Evolutionary conservation across 2,888 invertebrate genomes (phyloP), one percentile per base, ranked within the genome.

Genomic region (Drosophila greeni): DNA sequence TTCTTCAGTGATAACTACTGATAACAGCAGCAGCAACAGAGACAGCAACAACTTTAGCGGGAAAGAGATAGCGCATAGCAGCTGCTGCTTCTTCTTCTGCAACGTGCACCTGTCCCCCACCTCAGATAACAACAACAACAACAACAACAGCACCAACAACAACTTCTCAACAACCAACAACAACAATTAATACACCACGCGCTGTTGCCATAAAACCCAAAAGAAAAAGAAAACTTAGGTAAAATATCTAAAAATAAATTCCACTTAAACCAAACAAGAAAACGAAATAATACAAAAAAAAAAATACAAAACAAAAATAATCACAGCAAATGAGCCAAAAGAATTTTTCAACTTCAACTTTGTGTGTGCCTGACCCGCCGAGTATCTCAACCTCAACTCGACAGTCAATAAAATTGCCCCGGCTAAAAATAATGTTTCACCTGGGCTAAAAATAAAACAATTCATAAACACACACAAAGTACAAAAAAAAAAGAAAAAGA

Each of bases 211-310:
- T 66, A 75, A 70, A 73, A 72, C 68, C 73, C 76, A 75, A 76
- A 75, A 68, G 74, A 70, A 74, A 76, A 69, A 66, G 67, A 79
- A 84, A 84, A 84, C 75, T 86, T 85, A 86, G 86, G 86, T 86
- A 86, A 86, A 86, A 86, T 85, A 85, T 85, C 86, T 85, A 83
- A 83, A 83, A 81, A 75, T 75, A 78, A 76, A 76, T 73, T 77
- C 78, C 70, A 64, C 69, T 75, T 73, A 70, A 80, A 73, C 73
- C 45, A 60, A 82, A 81, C 76, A 81, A 69, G 54, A 61, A 70
- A 69, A 43, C 42, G 14, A 45, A 66, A 58, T 37, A 20, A 20
- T 20, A n/a, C n/a, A n/a, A 37, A 18, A 37, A 48, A 42, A 54
- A 53, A 16, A 61, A 40, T 55, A 65, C 51, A 43, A 18, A 12